A percentile compares a stretch with the other conserved stretches of the same genome.
Conservation (phyloP, 2,888 invertebrate species). For the Coleophora deauratella region DNA sequence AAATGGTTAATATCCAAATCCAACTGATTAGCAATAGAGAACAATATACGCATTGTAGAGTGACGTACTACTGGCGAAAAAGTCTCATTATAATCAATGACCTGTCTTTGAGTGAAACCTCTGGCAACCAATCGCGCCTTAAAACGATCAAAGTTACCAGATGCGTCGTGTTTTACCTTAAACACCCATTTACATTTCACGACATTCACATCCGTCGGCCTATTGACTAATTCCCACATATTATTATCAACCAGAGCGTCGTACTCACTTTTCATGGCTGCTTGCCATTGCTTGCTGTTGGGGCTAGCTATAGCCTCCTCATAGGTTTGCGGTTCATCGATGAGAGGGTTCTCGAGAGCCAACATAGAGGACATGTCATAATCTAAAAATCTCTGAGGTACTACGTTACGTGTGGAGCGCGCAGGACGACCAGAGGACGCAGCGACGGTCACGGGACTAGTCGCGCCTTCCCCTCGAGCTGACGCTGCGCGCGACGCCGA, state of each 20-base stretch:
- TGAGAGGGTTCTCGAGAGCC: neutral
- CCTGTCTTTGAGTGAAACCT: constrained; percentile 5
- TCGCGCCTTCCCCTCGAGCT: neutral
- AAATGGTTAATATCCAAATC: constrained; percentile 18
- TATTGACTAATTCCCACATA: constrained; percentile 5
- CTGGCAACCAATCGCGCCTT: constrained; percentile 13
- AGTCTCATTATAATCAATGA: constrained; percentile 9
- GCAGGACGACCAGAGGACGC: neutral
- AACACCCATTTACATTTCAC: constrained; percentile 4
- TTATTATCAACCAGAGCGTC: constrained; percentile 3
- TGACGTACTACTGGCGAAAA: constrained; percentile 12
- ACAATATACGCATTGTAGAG: constrained; percentile 8
- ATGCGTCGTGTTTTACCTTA: constrained; percentile 3
- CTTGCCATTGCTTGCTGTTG: constrained; percentile 2
- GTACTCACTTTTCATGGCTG: constrained; percentile 9
- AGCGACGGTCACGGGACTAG: neutral
- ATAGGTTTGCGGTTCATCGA: neutral
- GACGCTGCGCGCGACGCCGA: neutral
- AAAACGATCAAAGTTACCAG: constrained; percentile 3
- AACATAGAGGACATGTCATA: neutral
- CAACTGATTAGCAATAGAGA: constrained; percentile 15
- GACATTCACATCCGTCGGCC: constrained; percentile 1
- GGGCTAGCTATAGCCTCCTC: neutral
- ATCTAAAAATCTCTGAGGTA: neutral
- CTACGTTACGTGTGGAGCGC: neutral